Evolutionary conservation across 2,797 vertebrate genomes (phyloP).

Genomic region (Macropus fuliginosus): DNA sequence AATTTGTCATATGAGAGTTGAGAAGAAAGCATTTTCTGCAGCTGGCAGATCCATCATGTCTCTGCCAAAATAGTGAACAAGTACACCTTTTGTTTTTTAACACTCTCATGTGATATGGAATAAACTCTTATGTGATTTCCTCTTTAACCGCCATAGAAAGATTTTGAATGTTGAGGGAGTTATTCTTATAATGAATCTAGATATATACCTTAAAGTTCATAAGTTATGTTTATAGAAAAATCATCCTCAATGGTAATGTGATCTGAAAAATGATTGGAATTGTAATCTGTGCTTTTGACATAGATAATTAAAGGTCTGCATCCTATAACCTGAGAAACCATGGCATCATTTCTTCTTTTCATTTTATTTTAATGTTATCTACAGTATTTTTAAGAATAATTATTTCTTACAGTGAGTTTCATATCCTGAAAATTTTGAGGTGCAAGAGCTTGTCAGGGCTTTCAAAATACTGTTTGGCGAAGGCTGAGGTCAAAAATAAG

Average conservation of each 20-base stretch:
- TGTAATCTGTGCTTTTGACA: slow-evolving; percentile 12
- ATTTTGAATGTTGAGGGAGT: not conserved
- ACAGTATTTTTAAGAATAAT: slow-evolving; percentile 10
- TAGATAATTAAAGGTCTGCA: slow-evolving; percentile 13
- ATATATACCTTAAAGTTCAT: slow-evolving; percentile 2
- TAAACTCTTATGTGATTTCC: slow-evolving; percentile 51
- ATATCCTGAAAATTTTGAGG: not conserved
- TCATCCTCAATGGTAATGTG: slow-evolving; percentile 6
- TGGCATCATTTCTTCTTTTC: slow-evolving; percentile 26
- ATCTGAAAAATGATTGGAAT: slow-evolving; percentile 26
- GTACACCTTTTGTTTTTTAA: slow-evolving; percentile 82
- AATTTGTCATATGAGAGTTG: slow-evolving; percentile 83
- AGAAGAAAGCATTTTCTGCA: slow-evolving; percentile 79
- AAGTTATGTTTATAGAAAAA: slow-evolving; percentile 24
- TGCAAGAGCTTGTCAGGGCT: not conserved
- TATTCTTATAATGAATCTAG: not conserved
- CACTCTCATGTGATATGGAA: slow-evolving; percentile 63
- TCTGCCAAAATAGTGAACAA: slow-evolving; percentile 72
- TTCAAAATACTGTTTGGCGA: not conserved
- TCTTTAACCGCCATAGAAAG: slow-evolving; percentile 40
- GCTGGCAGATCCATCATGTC: slow-evolving; percentile 80
- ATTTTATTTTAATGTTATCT: slow-evolving; percentile 25
- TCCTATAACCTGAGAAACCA: not conserved
- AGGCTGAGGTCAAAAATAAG: not conserved
- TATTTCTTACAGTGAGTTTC: not conserved